Evolutionary conservation across 2,113 vertebrate species (phyloP).

Genomic region (Nymphicus hollandicus): DNA sequence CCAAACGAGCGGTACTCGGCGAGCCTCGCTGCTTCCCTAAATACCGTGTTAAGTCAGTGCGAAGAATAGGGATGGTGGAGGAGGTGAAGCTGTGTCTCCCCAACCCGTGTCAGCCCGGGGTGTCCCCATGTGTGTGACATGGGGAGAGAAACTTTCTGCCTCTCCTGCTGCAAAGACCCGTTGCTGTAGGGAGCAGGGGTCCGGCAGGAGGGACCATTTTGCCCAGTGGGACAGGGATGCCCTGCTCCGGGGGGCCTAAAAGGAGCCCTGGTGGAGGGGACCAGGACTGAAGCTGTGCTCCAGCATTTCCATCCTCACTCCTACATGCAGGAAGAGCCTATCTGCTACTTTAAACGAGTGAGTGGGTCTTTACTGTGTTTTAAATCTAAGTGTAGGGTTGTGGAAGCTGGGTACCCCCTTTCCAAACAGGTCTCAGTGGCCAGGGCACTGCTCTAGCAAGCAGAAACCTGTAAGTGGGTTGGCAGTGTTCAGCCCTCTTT

Average conservation of each 20-base stretch:
- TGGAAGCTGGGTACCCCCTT: neutral
- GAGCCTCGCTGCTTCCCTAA: neutral
- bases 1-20: too few species aligned
- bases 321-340: neutral
- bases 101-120: neutral
- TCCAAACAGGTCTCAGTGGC: neutral
- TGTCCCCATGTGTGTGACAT: neutral
- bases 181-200: neutral
- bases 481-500: fast-evolving
- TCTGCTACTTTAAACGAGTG: neutral
- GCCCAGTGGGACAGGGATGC: neutral
- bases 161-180: neutral
- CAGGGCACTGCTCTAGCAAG: neutral
- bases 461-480: neutral
- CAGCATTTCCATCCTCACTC: neutral
- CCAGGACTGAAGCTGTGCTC: neutral
- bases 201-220: neutral
- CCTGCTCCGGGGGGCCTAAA: neutral
- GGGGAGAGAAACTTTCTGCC: constrained; percentile 23
- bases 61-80: neutral
- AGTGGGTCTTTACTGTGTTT: neutral
- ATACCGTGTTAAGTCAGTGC: neutral
- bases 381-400: neutral
- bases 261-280: neutral
- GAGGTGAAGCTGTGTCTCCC: neutral